Conservation (phyloP, 2,797 vertebrate species). For the Eurystomus glaucurus region DNA sequence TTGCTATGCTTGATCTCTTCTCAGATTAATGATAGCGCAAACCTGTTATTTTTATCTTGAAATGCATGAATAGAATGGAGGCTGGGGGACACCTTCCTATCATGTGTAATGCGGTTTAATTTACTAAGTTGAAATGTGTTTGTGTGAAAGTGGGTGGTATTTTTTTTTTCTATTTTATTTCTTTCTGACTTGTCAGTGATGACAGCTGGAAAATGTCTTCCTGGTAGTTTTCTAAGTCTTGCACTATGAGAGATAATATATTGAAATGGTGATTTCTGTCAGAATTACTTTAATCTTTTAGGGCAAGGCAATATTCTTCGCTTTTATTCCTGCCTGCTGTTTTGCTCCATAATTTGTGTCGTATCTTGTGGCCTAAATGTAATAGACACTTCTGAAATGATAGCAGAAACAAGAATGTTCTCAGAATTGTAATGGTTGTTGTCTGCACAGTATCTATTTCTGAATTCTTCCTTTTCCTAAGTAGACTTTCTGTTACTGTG, state of each 20-base stretch:
- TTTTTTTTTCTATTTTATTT: background rate
- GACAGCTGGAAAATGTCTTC: background rate
- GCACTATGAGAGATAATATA: background rate
- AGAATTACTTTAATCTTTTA: background rate
- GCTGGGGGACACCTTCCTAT: background rate
- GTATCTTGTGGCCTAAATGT: background rate
- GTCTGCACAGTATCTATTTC: background rate
- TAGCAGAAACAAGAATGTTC: background rate
- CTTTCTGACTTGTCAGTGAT: background rate
- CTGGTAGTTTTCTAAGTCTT: background rate
- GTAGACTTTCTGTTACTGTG: background rate
- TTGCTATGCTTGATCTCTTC: background rate
- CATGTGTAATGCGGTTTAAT: background rate
- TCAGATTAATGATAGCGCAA: background rate
- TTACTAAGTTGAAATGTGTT: background rate
- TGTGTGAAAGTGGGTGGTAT: background rate
- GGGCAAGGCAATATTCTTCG: background rate
- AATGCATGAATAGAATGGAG: background rate
- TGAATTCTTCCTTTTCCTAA: background rate
- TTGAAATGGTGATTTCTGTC: background rate
- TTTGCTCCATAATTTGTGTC: background rate
- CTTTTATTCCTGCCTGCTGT: background rate
- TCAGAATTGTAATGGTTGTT: background rate
- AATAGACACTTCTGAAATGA: background rate
- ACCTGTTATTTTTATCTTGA: slow-evolving; percentile 7